phyloP scores from a whole-genome alignment of 2,888 invertebrate species.

The Pherbina coryleti region DNA sequence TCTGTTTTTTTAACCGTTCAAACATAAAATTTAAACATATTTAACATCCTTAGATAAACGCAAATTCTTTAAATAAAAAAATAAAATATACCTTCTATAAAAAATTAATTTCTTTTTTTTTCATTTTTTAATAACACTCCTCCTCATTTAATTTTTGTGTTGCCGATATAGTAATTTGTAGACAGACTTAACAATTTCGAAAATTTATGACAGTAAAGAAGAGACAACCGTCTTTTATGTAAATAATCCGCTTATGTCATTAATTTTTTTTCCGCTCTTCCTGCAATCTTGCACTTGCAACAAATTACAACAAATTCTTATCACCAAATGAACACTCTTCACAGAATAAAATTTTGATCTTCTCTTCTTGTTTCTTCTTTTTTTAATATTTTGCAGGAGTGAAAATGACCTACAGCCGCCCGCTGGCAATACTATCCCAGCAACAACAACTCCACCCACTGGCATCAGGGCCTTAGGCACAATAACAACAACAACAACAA shows the following conservation, averaged over 20 bases:
- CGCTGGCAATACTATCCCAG: constrained; percentile 38
- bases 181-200: no score
- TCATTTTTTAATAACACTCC: no score
- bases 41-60: no score
- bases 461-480: constrained; percentile 19
- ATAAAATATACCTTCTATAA: no score
- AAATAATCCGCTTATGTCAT: constrained; percentile 56
- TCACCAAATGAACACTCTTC: constrained; percentile 57
- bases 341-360: constrained; percentile 20
- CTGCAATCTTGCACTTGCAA: constrained; percentile 26
- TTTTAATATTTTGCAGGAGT: constrained; percentile 55
- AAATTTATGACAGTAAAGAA: no score
- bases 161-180: no score
- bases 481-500: constrained; percentile 39
- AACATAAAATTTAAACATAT: no score
- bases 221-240: no score
- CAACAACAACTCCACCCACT: constrained; percentile 30
- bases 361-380: constrained; percentile 45
- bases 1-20: no score
- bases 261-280: background rate
- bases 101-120: no score
- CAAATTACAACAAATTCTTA: constrained; percentile 54
- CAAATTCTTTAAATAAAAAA: no score
- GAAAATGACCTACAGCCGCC: constrained; percentile 54
- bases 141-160: no score